Conservation (phyloP, 2,113 vertebrate species). For the Myotis brandtii region DNA sequence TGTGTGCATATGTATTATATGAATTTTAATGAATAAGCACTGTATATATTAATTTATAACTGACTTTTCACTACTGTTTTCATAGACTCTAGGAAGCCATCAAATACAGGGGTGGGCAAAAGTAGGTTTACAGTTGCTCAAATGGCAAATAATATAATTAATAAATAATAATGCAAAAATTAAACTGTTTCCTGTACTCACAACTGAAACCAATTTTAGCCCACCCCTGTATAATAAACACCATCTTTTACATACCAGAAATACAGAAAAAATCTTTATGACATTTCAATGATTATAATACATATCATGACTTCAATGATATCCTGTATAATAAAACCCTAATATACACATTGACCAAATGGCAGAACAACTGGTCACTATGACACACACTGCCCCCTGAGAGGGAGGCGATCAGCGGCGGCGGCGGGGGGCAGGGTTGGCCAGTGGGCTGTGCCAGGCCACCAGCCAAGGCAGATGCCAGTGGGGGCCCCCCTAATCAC, state of each 20-base stretch:
- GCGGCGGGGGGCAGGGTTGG: too few species aligned
- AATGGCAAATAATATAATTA: neutral
- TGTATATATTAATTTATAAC: neutral
- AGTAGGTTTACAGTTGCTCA: neutral
- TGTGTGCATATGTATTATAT: neutral
- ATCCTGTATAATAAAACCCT: too few species aligned
- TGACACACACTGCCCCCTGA: too few species aligned
- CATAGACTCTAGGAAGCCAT: neutral
- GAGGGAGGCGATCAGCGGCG: too few species aligned
- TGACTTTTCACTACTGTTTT: neutral
- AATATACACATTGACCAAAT: too few species aligned
- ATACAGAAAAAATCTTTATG: neutral
- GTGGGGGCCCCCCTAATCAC: too few species aligned
- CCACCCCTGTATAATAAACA: neutral
- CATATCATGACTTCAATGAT: neutral
- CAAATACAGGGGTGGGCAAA: neutral
- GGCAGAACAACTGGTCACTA: fast-evolving
- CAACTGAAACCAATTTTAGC: neutral
- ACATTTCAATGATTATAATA: neutral
- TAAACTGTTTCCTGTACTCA: neutral
- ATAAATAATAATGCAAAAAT: too few species aligned
- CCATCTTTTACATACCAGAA: neutral
- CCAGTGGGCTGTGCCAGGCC: too few species aligned
- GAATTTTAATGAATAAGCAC: neutral
- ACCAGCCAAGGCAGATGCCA: too few species aligned